A percentile compares a stretch with the other conserved stretches of the same genome.
Conservation (phyloP, 1,140 invertebrate species). For the Diabrotica undecimpunctata region DNA sequence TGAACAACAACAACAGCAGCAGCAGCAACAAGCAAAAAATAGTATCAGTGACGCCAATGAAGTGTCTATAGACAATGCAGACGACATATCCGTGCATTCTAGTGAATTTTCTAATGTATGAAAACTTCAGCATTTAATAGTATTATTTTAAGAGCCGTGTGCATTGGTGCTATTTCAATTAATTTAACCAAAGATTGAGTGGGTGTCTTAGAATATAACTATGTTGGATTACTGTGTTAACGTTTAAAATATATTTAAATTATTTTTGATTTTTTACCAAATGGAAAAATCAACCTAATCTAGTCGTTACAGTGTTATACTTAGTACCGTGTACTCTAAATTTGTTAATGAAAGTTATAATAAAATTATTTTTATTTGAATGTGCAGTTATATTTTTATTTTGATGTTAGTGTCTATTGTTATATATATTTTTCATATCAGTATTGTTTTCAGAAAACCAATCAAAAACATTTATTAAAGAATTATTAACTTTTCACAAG, state of each 20-base stretch:
- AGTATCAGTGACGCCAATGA: conserved; percentile 12
- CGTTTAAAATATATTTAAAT: conserved; percentile 12
- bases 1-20: conserved; percentile 28
- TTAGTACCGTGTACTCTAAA: conserved; percentile 30
- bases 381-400: neutral
- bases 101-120: conserved; percentile 25
- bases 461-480: too few relatives aligned
- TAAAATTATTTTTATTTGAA: conserved; percentile 10
- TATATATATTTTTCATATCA: too few relatives aligned
- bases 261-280: conserved; percentile 15
- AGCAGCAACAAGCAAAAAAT: conserved; percentile 16
- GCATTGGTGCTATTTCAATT: conserved; percentile 12
- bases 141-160: too few relatives aligned
- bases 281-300: conserved; percentile 24
- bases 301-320: conserved; percentile 28
- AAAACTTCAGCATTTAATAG: neutral
- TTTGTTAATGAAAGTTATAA: neutral
- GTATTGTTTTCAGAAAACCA: neutral
- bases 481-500: too few relatives aligned
- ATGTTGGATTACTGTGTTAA: neutral
- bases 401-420: too few relatives aligned
- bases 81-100: conserved; percentile 30
- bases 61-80: conserved; percentile 19
- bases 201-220: neutral
- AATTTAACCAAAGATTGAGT: conserved; percentile 23